Evolutionary conservation across 1,140 invertebrate species (phyloP), one percentile per base, ranked within the genome.

Genomic region (Akabosia matsudoensis): DNA sequence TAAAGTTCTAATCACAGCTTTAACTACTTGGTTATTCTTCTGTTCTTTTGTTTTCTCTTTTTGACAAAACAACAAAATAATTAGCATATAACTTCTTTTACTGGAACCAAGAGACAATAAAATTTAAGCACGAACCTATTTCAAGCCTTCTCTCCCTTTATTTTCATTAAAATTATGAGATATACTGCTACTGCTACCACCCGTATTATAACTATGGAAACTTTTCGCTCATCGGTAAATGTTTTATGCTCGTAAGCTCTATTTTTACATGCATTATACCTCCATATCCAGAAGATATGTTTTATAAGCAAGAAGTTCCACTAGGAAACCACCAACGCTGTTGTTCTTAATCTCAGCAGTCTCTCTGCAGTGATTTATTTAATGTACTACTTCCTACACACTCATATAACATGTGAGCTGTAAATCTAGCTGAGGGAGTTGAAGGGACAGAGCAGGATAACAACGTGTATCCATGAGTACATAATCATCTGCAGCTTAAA

Each of bases 271-370:
- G 37, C 37, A 18, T 45, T 45, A 10, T 45, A 45, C n/a, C n/a
- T n/a, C n/a, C n/a, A n/a, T n/a, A n/a, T 45, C 10, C 54, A 56
- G 24, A 56, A 10, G 37, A 56, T n/a, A 56, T 22, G 14, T 10
- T 16, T 24, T 10, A 67, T 28, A 31, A 67, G 22, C 24, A 31
- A 30, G 61, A 67, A n/a, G 31, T n/a, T n/a, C 61, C 61, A 67
- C 61, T n/a, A 67, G 61, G 61, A 2, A 67, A 67, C 30, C 61
- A 67, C 61, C 30, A 28, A 67, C 61, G 54, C 54, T 61, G 54
- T 10, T 61, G 14, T 61, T 61, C 24, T 24, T n/a, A 16, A 31
- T 67, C 30, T 67, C 61, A 28, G 54, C 61, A 7, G 61, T 67
- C 28, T 30, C 31, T 61, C 24, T 61, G 18, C 54, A 24, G 24